Evolutionary conservation across 2,888 invertebrate genomes (phyloP).

Genomic region (Alcis repandata): DNA sequence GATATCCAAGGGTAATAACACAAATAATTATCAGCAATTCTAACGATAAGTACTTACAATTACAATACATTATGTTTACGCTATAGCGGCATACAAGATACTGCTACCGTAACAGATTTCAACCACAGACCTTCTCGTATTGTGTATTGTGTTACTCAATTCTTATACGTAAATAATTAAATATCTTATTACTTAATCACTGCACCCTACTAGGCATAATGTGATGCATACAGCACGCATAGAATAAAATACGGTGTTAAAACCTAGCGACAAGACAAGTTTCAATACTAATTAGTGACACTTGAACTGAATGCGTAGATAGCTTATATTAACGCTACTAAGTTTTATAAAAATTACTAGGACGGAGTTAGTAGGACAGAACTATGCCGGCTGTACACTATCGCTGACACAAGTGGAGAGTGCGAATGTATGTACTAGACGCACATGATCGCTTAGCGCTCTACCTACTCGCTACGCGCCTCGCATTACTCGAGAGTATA

Average conservation of each 20-base stretch:
- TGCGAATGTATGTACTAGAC: no score
- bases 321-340: no score
- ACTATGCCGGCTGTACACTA: no score
- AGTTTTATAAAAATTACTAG: no score
- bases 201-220: constrained; percentile 10
- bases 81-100: constrained; percentile 23
- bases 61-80: constrained; percentile 17
- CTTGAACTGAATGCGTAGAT: no score
- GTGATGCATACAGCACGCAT: background rate
- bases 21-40: constrained; percentile 23
- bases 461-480: no score
- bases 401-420: no score
- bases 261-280: background rate
- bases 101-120: constrained; percentile 55
- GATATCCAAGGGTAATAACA: background rate
- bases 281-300: background rate
- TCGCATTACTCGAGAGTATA: no score
- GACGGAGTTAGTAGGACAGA: no score
- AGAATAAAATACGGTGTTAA: background rate
- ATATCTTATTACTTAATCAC: constrained; percentile 58
- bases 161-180: constrained; percentile 50
- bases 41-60: constrained; percentile 24
- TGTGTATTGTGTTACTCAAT: constrained; percentile 65
- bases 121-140: constrained; percentile 67
- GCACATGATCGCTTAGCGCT: no score